Evolutionary conservation across 2,888 invertebrate species (phyloP), one percentile per base, ranked within the genome.

Genomic region (Corbicula japonica): DNA sequence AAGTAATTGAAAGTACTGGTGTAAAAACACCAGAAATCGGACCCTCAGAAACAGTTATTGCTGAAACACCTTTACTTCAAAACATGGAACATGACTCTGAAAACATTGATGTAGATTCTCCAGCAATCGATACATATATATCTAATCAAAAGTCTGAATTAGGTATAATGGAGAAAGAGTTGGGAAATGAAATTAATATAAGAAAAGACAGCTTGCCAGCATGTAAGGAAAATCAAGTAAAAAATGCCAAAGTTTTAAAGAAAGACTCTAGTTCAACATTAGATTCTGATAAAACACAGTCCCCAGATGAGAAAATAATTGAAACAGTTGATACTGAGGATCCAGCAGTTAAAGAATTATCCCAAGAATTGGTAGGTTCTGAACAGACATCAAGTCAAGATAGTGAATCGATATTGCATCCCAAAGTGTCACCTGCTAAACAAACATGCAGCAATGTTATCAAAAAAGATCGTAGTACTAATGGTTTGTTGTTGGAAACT

Each of bases 201-300:
- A n/a, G n/a, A n/a, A n/a, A n/a, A n/a, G n/a, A n/a, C n/a, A n/a
- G n/a, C n/a, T n/a, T n/a, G n/a, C n/a, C n/a, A n/a, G n/a, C n/a
- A n/a, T n/a, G n/a, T n/a, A n/a, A n/a, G n/a, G n/a, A n/a, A n/a
- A n/a, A n/a, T n/a, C n/a, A n/a, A n/a, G n/a, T n/a, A n/a, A n/a
- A n/a, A n/a, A n/a, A n/a, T n/a, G n/a, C n/a, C n/a, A n/a, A n/a
- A n/a, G n/a, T n/a, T n/a, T n/a, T n/a, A n/a, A n/a, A n/a, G n/a
- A n/a, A 41, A 41, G 12, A 10, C 8, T 50, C 50, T 10, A 50
- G 21, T 8, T 50, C 21, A 50, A 15, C 21, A 26, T 32, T 21
- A 18, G 65, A 74, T 21, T 62, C 73, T 38, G 70, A 70, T 61
- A 61, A 70, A 48, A 70, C 70, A 26, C 32, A 50, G 41, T 48